phyloP scores from a whole-genome alignment of 2,113 vertebrate genomes.

The Ginglymostoma cirratum region DNA sequence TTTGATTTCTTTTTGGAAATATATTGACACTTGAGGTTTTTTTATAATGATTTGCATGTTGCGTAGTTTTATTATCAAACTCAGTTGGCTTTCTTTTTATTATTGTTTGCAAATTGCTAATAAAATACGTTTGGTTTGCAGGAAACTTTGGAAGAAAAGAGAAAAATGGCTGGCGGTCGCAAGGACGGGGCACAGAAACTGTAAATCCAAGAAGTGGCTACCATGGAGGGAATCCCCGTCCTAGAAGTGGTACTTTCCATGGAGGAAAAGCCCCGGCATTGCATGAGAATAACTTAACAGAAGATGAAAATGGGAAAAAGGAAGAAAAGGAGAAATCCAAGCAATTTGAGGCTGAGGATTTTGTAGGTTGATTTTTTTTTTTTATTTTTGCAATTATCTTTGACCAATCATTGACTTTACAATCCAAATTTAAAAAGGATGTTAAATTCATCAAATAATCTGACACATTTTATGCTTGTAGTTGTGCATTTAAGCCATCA shows the following conservation, averaged over 20 bases:
- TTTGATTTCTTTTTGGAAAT: neutral
- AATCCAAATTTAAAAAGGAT: neutral
- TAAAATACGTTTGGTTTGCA: constrained; percentile 44
- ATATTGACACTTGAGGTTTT: neutral
- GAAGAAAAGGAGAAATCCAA: constrained; percentile 54
- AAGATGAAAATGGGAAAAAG: constrained; percentile 50
- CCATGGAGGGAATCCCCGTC: constrained; percentile 50
- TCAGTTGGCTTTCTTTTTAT: neutral
- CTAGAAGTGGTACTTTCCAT: constrained; percentile 50
- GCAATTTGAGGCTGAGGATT: constrained; percentile 69
- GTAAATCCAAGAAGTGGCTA: constrained; percentile 50
- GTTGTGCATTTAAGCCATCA: neutral
- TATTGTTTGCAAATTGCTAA: constrained; percentile 34
- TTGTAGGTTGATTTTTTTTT: constrained; percentile 58
- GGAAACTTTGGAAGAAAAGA: constrained; percentile 65
- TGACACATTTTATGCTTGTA: neutral
- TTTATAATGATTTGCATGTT: constrained; percentile 31
- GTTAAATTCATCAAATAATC: constrained; percentile 17
- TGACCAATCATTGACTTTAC: neutral
- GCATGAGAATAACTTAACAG: constrained; percentile 50
- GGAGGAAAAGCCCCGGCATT: constrained; percentile 56
- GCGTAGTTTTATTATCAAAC: neutral
- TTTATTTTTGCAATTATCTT: neutral
- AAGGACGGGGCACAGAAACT: constrained; percentile 60
- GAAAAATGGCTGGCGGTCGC: constrained; percentile 61